phyloP scores from a whole-genome alignment of 2,113 vertebrate genomes.

The Octodon degus region DNA sequence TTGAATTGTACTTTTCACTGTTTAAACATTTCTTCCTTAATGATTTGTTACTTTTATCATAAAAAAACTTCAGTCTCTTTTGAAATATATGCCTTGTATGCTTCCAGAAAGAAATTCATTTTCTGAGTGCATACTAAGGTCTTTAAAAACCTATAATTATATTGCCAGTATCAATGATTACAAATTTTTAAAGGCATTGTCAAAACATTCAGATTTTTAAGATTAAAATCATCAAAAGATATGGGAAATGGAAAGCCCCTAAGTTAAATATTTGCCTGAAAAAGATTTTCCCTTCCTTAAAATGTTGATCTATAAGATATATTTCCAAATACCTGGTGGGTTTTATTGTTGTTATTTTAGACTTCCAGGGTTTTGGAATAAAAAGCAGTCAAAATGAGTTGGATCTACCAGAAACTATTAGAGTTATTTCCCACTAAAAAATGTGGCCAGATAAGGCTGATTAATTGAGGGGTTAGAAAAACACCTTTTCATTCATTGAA shows the following conservation, averaged over 20 bases:
- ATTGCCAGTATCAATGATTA: constrained; percentile 29
- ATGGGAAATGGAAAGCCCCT: not conserved
- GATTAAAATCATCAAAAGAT: constrained; percentile 28
- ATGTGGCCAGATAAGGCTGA: constrained; percentile 70
- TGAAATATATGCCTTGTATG: constrained; percentile 12
- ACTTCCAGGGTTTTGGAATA: constrained; percentile 52
- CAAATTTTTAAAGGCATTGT: constrained; percentile 31
- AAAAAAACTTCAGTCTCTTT: not conserved
- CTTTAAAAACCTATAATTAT: constrained; percentile 51
- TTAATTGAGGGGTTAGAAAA: constrained; percentile 78
- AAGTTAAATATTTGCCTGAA: constrained; percentile 3
- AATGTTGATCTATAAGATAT: constrained; percentile 44
- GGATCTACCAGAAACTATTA: constrained; percentile 54
- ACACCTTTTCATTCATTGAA: constrained; percentile 69
- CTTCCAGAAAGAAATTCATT: constrained; percentile 37
- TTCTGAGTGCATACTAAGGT: constrained; percentile 48
- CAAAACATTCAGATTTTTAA: constrained; percentile 47
- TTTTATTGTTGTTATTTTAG: constrained; percentile 69
- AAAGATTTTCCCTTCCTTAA: constrained; percentile 41
- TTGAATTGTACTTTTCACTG: not conserved
- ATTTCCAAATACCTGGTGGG: constrained; percentile 36
- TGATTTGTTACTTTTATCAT: constrained; percentile 18
- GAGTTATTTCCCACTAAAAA: constrained; percentile 61
- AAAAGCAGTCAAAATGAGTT: constrained; percentile 70
- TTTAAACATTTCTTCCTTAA: constrained; percentile 32